phyloP scores from a whole-genome alignment of 2,797 vertebrate genomes.

The Vireo griseus region DNA sequence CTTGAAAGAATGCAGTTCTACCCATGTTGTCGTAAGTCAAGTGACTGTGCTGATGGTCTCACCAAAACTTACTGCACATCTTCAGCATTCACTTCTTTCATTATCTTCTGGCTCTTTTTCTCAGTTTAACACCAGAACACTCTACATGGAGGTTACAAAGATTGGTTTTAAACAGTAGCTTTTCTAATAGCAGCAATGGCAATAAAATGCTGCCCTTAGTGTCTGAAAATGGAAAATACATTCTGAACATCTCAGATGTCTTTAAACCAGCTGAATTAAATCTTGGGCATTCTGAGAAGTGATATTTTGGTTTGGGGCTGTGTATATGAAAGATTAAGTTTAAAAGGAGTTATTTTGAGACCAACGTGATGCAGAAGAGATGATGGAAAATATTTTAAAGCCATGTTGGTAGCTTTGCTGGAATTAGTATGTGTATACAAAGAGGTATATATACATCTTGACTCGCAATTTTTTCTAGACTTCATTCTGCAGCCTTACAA shows the following conservation, averaged over 20 bases:
- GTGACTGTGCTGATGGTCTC: not conserved
- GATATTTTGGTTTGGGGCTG: not conserved
- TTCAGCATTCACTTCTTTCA: not conserved
- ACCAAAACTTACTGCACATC: rapidly evolving
- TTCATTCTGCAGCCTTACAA: not conserved
- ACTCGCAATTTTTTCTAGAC: not conserved
- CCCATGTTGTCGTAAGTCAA: not conserved
- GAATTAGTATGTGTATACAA: not conserved
- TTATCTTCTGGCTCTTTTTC: not conserved
- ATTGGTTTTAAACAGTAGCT: not conserved
- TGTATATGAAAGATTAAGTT: not conserved
- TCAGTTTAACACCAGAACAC: not conserved
- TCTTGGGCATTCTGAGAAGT: not conserved
- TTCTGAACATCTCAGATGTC: not conserved
- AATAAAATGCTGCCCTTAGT: not conserved
- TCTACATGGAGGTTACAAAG: not conserved
- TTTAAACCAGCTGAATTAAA: not conserved
- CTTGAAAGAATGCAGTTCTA: not conserved
- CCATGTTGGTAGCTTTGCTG: not conserved
- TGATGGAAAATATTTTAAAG: not conserved
- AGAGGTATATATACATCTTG: not conserved
- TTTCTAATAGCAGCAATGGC: not conserved
- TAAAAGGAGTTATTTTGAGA: not conserved
- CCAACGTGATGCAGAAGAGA: not conserved
- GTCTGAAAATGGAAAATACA: not conserved